Evolutionary conservation across 2,888 invertebrate species (phyloP), one percentile per base, ranked within the genome.

Genomic region (Hermaeophaga mercurialis): DNA sequence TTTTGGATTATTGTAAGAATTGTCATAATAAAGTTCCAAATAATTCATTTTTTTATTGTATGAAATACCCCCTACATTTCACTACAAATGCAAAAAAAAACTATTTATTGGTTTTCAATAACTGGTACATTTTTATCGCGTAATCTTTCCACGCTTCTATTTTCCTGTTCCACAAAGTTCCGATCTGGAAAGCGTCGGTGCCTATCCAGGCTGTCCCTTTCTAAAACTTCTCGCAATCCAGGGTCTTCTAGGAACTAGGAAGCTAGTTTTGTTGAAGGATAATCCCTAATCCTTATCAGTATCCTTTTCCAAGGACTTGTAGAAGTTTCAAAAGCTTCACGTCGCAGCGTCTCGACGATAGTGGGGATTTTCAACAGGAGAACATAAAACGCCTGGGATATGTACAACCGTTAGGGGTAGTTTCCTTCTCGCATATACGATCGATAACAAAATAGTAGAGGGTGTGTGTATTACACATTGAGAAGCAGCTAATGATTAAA

Each of bases 341-440:
- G 12, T 31, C 41, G 28, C 41, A 41, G 31, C 19, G 18, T 50
- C 26, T 41, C 41, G 31, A 19, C 24, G 41, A 50, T 50, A 50
- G 50, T 50, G 50, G 33, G 33, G 50, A 50, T 50, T 41, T 50
- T 31, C 38, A 50, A 12, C 41, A 50, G 28, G 50, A 18, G 1
- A 41, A 24, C 33, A 50, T n/a, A 6, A 31, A 31, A 31, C 4
- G 3, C 3, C 12, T 11, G 31, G n/a, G 31, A 11, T 31, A 9
- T 31, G 31, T 31, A 8, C 2, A 11, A 11, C 31, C 12, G 3
- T 31, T 31, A 31, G 12, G 31, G 31, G 31, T 31, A 11, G 31
- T 31, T 5, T 31, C 12, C 11, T 31, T 31, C 12, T 9, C 31
- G 31, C 3, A 5, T 12, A 9, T 12, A 4, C 31, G 9, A 31